These are phyloP conservation scores for Melanostoma scalare DNA, from an alignment of 2,888 invertebrate genomes.

Conservation along the genomic window DNA sequence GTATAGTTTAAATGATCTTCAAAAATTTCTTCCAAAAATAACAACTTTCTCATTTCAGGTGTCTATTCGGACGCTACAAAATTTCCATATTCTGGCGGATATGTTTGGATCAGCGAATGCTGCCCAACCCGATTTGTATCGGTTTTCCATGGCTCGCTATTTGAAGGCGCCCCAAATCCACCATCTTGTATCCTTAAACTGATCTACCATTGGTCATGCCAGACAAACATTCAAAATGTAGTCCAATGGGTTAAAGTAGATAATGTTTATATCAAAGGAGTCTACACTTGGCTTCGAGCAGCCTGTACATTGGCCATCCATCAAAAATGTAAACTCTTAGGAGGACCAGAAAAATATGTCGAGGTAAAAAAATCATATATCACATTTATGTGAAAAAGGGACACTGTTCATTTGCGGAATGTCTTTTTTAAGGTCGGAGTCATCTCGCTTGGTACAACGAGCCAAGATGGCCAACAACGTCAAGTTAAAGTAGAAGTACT, in stretches of 20 bases:
- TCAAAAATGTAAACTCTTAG: slow-evolving; percentile 88
- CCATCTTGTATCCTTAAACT: slow-evolving; percentile 92
- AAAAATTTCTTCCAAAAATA: too few relatives aligned
- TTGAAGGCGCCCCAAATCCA: slow-evolving; percentile 92
- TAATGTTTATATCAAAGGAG: slow-evolving; percentile 86
- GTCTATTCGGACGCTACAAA: slow-evolving; percentile 93
- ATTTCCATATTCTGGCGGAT: slow-evolving; percentile 94
- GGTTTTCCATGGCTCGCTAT: slow-evolving; percentile 93
- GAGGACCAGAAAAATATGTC: slow-evolving; percentile 87
- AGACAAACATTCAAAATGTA: slow-evolving; percentile 94
- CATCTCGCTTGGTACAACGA: slow-evolving; percentile 93
- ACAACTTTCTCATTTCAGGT: slow-evolving; percentile 81
- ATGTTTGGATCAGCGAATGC: slow-evolving; percentile 95
- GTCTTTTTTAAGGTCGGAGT: slow-evolving; percentile 85
- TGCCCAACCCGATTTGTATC: slow-evolving; percentile 93
- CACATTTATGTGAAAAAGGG: neutral
- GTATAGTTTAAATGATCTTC: too few relatives aligned
- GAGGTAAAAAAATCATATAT: slow-evolving; percentile 81
- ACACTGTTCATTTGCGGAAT: too few relatives aligned
- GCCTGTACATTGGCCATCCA: slow-evolving; percentile 91
- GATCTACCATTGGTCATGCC: slow-evolving; percentile 95
- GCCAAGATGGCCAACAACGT: slow-evolving; percentile 88
- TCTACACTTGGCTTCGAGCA: slow-evolving; percentile 89
- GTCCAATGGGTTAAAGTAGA: slow-evolving; percentile 94
- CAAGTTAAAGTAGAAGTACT: slow-evolving; percentile 94